A percentile compares a stretch with the other conserved stretches of the same genome.
These are phyloP conservation scores for Podotricha telesiphe DNA, from an alignment of 2,888 invertebrate genomes.

Conservation along the genomic window DNA sequence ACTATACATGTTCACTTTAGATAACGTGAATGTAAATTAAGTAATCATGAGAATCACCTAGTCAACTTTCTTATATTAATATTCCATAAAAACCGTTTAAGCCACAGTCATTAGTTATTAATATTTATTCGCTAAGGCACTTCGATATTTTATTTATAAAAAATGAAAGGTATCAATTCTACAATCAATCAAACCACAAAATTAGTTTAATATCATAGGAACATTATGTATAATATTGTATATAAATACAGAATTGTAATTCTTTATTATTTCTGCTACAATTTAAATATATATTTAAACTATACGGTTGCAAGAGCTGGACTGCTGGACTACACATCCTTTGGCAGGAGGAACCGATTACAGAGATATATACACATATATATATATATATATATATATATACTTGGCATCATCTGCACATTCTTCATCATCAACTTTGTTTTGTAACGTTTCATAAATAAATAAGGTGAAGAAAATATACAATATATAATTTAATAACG, in stretches of 20 bases:
- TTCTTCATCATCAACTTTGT: too few species aligned
- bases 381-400: too few species aligned
- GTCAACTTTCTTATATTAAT: background rate
- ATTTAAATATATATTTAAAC: too few species aligned
- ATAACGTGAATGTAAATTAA: conserved; percentile 10
- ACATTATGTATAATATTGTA: too few species aligned
- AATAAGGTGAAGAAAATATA: too few species aligned
- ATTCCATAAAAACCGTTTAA: conserved; percentile 9
- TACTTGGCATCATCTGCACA: too few species aligned
- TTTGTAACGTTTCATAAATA: too few species aligned
- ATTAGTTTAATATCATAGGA: too few species aligned
- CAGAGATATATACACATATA: too few species aligned
- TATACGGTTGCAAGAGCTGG: too few species aligned
- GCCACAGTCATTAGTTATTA: conserved; percentile 4
- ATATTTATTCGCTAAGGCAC: background rate
- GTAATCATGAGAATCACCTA: background rate
- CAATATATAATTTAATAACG: background rate
- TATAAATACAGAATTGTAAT: background rate
- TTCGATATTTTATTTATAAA: background rate
- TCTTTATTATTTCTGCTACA: background rate
- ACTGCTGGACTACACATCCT: too few species aligned
- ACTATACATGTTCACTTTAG: background rate
- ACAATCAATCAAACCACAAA: background rate
- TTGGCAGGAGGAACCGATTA: too few species aligned
- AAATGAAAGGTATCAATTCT: background rate